phyloP scores from a whole-genome alignment of 2,888 invertebrate genomes.

The Dicroscelio sp. region DNA sequence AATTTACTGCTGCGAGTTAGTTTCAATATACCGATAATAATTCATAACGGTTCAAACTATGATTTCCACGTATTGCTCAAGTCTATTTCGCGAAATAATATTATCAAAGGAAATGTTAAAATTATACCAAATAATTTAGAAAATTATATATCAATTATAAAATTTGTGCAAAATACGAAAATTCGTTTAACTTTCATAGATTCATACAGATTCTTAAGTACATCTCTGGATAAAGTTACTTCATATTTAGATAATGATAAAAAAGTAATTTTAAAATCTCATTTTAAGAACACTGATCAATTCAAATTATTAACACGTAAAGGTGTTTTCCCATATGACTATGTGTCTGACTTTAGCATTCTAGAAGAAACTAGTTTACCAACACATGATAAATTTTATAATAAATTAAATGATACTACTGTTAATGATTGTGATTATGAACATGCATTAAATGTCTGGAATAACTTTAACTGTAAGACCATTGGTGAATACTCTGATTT shows the following conservation, averaged over 20 bases:
- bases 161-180: constrained; percentile 48
- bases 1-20: constrained; percentile 77
- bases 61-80: too few relatives aligned
- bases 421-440: constrained; percentile 39
- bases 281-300: constrained; percentile 27
- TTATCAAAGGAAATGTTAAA: constrained; percentile 78
- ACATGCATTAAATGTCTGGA: neutral
- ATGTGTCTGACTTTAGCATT: too few relatives aligned
- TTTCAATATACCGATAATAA: constrained; percentile 77
- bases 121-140: constrained; percentile 88
- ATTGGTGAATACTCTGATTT: neutral
- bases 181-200: constrained; percentile 57
- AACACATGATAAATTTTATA: constrained; percentile 82
- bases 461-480: neutral
- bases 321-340: constrained; percentile 89
- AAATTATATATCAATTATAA: constrained; percentile 84
- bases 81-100: too few relatives aligned
- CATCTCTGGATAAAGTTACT: constrained; percentile 40
- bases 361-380: constrained; percentile 70
- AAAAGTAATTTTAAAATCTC: constrained; percentile 38
- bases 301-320: constrained; percentile 77
- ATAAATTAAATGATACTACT: constrained; percentile 74
- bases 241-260: constrained; percentile 54
- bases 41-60: too few relatives aligned
- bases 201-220: constrained; percentile 59